These are phyloP conservation scores for Philopedon plagiatum DNA, from an alignment of 2,888 invertebrate species.

Conservation along the genomic window DNA sequence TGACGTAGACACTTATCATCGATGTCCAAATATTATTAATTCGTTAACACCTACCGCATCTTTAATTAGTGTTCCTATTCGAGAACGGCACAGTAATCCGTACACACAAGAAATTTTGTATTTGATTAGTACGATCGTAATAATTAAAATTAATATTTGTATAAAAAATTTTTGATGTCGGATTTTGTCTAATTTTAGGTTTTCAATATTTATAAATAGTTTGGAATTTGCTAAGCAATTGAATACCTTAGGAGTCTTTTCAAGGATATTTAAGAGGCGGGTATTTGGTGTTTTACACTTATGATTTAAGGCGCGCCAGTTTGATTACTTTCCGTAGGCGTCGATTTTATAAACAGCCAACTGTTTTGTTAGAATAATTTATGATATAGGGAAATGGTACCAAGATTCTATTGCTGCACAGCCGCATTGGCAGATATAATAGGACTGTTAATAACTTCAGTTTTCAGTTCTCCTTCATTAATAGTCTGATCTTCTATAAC, in stretches of 20 bases:
- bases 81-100: not conserved
- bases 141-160: conserved; percentile 8
- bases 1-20: conserved; percentile 27
- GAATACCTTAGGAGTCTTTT: too few species aligned
- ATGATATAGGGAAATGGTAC: too few species aligned
- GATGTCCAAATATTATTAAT: conserved; percentile 24
- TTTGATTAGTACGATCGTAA: not conserved
- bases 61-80: not conserved
- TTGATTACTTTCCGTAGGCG: too few species aligned
- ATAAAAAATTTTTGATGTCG: not conserved
- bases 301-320: too few species aligned
- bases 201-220: not conserved
- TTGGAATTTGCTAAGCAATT: too few species aligned
- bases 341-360: too few species aligned
- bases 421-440: conserved; percentile 94
- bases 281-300: too few species aligned
- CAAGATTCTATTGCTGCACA: conserved; percentile 68
- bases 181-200: not conserved
- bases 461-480: conserved; percentile 94
- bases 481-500: conserved; percentile 97
- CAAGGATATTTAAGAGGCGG: too few species aligned
- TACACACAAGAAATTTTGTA: not conserved
- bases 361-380: too few species aligned
- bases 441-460: conserved; percentile 94
- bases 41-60: conserved; percentile 1